phyloP scores from a whole-genome alignment of 2,113 vertebrate genomes.

The Thomomys bottae region DNA sequence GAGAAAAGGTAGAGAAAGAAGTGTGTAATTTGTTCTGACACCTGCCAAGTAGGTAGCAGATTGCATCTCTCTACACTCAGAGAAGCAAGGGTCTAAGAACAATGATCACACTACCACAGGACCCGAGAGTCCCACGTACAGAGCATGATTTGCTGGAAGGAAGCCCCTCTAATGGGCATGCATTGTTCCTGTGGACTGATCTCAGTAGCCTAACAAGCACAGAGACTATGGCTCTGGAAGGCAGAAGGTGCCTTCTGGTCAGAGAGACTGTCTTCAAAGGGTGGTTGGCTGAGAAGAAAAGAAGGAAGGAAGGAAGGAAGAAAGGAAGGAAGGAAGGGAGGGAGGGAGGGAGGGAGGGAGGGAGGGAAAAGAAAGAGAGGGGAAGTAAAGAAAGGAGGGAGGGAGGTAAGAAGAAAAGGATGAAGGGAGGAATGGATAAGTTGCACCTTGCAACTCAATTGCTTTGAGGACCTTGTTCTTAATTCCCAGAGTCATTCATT shows the following conservation, averaged over 20 bases:
- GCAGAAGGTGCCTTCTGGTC: not conserved
- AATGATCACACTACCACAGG: not conserved
- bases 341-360: not conserved
- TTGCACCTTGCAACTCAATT: slow-evolving; percentile 15
- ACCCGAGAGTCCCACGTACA: not conserved
- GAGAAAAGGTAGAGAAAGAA: not conserved
- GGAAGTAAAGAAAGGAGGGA: too few relatives aligned
- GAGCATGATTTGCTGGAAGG: not conserved
- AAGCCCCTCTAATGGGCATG: not conserved
- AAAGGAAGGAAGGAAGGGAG: too few relatives aligned
- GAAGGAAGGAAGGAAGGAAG: too few relatives aligned
- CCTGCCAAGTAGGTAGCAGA: not conserved
- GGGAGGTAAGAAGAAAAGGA: not conserved
- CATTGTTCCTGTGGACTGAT: not conserved
- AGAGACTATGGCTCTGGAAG: not conserved
- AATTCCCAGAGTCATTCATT: not conserved
- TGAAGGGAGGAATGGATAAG: not conserved
- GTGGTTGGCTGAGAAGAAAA: too few relatives aligned
- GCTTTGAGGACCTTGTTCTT: slow-evolving; percentile 49
- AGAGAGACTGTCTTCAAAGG: not conserved
- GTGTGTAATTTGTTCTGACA: not conserved
- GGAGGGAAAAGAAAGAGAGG: too few relatives aligned
- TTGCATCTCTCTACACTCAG: not conserved
- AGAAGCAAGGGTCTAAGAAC: not conserved
- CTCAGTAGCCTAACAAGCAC: not conserved